phyloP scores from a whole-genome alignment of 2,888 invertebrate genomes.

The Cantharis rustica region DNA sequence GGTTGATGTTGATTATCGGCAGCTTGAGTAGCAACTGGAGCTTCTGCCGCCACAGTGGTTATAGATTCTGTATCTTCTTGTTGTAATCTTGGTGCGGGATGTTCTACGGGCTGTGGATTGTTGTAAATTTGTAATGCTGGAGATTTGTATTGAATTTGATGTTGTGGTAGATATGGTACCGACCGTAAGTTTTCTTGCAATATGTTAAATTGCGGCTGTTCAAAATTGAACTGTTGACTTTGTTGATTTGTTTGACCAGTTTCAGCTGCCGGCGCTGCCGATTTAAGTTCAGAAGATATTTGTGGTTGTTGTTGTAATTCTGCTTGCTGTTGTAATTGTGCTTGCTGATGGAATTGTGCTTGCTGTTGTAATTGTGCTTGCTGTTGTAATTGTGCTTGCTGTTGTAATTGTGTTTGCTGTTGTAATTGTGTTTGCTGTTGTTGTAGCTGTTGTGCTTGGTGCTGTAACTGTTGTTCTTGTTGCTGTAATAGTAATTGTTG shows the following conservation, averaged over 20 bases:
- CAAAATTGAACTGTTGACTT: neutral
- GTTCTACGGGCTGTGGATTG: neutral
- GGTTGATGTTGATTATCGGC: neutral
- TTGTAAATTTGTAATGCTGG: neutral
- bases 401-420: neutral
- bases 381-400: neutral
- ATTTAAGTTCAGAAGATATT: neutral
- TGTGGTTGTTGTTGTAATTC: neutral
- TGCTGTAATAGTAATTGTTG: neutral
- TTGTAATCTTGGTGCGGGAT: neutral
- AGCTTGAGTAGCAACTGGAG: neutral
- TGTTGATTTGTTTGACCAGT: neutral
- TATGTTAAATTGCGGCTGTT: neutral
- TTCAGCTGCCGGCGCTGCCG: neutral
- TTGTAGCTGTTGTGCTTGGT: neutral
- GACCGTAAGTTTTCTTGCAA: neutral
- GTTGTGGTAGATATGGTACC: neutral
- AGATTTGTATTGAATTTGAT: neutral
- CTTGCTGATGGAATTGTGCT: neutral
- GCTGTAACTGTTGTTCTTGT: neutral
- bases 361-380: neutral
- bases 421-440: neutral
- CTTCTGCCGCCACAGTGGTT: neutral
- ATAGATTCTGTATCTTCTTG: neutral
- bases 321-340: neutral